phyloP scores from a whole-genome alignment of 2,888 invertebrate genomes.

The Microctonus brassicae region DNA sequence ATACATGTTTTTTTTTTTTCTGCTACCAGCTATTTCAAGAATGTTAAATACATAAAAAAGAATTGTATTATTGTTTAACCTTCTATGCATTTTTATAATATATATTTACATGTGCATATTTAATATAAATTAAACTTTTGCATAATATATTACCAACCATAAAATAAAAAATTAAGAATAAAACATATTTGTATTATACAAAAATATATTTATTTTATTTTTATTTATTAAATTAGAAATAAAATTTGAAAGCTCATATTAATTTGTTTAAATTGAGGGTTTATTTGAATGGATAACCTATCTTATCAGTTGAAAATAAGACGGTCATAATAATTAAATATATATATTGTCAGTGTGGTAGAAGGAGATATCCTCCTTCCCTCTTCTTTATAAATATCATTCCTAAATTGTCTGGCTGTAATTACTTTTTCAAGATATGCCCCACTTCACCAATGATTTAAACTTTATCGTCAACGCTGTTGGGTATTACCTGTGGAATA shows the following conservation, averaged over 20 bases:
- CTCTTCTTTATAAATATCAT: neutral
- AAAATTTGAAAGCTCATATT: neutral
- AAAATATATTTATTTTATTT: no score
- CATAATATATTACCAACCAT: neutral
- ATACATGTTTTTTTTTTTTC: neutral
- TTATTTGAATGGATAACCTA: neutral
- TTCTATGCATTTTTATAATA: neutral
- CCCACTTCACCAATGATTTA: constrained; percentile 46
- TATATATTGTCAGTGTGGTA: neutral
- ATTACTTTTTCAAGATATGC: constrained; percentile 49
- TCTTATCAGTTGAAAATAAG: constrained; percentile 30
- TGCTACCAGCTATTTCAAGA: neutral
- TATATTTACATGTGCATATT: no score
- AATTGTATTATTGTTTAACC: neutral
- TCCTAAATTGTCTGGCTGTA: constrained; percentile 33
- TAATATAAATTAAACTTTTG: neutral
- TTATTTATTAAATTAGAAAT: neutral
- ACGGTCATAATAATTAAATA: neutral
- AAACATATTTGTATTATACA: neutral
- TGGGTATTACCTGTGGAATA: constrained; percentile 41
- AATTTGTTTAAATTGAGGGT: neutral
- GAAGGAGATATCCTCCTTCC: constrained; percentile 12
- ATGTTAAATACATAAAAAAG: neutral
- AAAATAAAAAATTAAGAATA: no score
- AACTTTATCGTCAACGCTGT: constrained; percentile 35